phyloP scores from a whole-genome alignment of 2,113 vertebrate species.

The Chamaetylas fuelleborni region DNA sequence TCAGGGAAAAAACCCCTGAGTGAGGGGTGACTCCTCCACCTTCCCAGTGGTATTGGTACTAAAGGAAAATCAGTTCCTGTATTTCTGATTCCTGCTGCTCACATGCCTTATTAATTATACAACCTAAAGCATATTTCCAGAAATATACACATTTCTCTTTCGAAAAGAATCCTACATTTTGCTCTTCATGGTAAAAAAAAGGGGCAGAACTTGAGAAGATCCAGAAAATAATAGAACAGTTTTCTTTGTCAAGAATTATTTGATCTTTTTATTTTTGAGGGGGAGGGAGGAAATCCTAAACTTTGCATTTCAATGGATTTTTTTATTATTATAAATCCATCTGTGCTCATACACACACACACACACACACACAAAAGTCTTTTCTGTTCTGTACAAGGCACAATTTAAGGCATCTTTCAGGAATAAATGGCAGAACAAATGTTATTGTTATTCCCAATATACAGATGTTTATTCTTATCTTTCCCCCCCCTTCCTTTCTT shows the following conservation, averaged over 20 bases:
- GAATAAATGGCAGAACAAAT: conserved; percentile 47
- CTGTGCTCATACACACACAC: conserved; percentile 24
- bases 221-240: conserved; percentile 1
- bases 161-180: background rate
- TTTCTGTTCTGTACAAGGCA: conserved; percentile 44
- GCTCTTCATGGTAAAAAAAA: background rate
- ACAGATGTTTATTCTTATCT: conserved; percentile 72
- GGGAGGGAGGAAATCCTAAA: conserved; percentile 9
- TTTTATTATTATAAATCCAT: conserved; percentile 64
- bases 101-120: background rate
- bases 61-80: background rate
- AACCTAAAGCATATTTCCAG: background rate
- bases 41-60: background rate
- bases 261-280: conserved; percentile 29
- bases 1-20: background rate
- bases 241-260: conserved; percentile 41
- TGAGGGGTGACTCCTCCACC: background rate
- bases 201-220: background rate
- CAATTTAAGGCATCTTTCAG: conserved; percentile 53
- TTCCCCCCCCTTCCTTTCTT: background rate
- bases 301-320: conserved; percentile 70
- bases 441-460: conserved; percentile 63
- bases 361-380: background rate
- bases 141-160: background rate
- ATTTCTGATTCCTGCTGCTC: background rate